Evolutionary conservation across 2,888 invertebrate species (phyloP), one percentile per base, ranked within the genome.

Genomic region (Diloba caeruleocephala): DNA sequence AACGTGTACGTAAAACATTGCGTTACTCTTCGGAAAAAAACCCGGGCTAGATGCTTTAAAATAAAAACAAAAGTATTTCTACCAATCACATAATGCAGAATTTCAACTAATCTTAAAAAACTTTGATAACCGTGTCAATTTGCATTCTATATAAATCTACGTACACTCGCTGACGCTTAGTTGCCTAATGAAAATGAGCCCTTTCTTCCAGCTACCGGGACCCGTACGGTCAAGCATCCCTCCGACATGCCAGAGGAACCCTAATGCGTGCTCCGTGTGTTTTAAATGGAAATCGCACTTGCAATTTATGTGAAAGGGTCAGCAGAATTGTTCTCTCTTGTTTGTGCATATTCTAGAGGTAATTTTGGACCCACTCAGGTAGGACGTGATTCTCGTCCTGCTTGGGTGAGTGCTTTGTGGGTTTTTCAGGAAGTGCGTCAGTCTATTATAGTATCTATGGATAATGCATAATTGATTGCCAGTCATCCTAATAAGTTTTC

Each of bases 121-220:
- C 70, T 82, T 92, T 91, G 85, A 80, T 76, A 65, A 66, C 42
- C 82, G 2, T 54, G 62, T 59, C 56, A 76, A 77, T 76, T 71
- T 68, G 69, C 74, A 74, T 75, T 76, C 67, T 83, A 81, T 85
- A 89, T 89, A 88, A 87, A 88, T 88, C 82, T 88, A 88, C 81
- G 78, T 83, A 83, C 53, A 39, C 74, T n/a, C n/a, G n/a, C n/a
- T 73, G 74, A 82, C 80, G 84, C 82, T 81, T 82, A 84, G 84
- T 82, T 82, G 85, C 86, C 85, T 92, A 92, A 92, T 92, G 92
- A 92, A 92, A 92, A 90, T 89, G 90, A 91, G 89, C 92, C 91
- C 90, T 91, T 91, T 92, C 91, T 91, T 91, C 87, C 76, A 69
- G 51, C 63, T n/a, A n/a, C n/a, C 75, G 73, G 74, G 69, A 73